Conservation (phyloP, 1,140 invertebrate genomes). For the Mizuhopecten yessoensis region DNA sequence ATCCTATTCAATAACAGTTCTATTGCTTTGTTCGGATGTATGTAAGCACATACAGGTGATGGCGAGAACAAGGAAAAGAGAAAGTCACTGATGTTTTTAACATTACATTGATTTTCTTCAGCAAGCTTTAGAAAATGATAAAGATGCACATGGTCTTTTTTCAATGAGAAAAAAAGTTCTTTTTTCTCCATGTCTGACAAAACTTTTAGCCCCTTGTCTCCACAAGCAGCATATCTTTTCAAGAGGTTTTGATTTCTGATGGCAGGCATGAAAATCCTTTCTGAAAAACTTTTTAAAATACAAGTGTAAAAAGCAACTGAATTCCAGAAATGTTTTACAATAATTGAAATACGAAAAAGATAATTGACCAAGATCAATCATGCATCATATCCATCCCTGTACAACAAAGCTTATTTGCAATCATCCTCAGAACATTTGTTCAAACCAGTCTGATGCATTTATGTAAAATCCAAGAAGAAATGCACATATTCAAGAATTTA, state of each 20-base stretch:
- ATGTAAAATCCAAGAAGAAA: too few relatives aligned
- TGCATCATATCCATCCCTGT: too few relatives aligned
- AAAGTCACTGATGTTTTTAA: background rate
- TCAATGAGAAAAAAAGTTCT: background rate
- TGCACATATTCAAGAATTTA: too few relatives aligned
- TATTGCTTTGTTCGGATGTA: background rate
- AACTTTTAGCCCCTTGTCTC: background rate
- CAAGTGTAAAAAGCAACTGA: too few relatives aligned
- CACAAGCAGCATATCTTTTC: conserved; percentile 32
- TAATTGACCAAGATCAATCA: too few relatives aligned
- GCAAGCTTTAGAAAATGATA: background rate
- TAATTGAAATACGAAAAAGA: too few relatives aligned
- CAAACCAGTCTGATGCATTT: too few relatives aligned
- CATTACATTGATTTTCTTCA: background rate
- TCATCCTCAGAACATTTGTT: too few relatives aligned
- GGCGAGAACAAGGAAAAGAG: conserved; percentile 18
- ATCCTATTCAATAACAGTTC: background rate
- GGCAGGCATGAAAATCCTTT: background rate
- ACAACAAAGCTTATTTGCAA: too few relatives aligned
- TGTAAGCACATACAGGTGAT: conserved; percentile 51
- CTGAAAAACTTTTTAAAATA: conserved; percentile 23
- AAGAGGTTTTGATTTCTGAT: background rate
- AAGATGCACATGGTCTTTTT: background rate
- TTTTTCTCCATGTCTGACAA: background rate
- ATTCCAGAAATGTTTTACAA: too few relatives aligned